phyloP scores from a whole-genome alignment of 2,113 vertebrate species.

The Gila orcuttii region DNA sequence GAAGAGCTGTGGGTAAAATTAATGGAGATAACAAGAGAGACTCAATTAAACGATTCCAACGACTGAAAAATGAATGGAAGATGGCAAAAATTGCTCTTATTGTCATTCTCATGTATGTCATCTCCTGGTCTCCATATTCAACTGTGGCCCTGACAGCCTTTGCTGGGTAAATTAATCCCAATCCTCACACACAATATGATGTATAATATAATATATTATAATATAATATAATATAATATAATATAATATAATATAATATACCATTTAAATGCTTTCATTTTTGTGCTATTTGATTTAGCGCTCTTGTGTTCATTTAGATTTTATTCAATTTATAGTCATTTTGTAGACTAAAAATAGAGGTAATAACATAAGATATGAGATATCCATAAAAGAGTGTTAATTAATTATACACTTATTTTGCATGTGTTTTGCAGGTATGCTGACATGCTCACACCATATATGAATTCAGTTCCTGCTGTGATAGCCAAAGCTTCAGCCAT shows the following conservation, averaged over 20 bases:
- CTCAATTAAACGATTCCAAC: constrained; percentile 80
- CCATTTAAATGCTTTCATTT: neutral
- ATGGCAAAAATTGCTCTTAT: constrained; percentile 94
- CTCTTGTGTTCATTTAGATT: neutral
- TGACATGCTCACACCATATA: constrained; percentile 86
- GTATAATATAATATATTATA: neutral
- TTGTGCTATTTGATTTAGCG: neutral
- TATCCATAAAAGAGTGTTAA: neutral
- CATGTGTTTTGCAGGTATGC: constrained; percentile 78
- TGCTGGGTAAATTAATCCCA: constrained; percentile 81
- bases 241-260: neutral
- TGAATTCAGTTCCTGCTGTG: constrained; percentile 92
- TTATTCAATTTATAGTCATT: neutral
- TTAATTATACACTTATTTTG: neutral
- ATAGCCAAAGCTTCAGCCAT: constrained; percentile 98
- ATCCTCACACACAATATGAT: neutral
- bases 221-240: neutral
- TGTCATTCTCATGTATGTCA: constrained; percentile 87
- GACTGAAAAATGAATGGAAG: constrained; percentile 93
- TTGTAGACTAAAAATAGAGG: neutral
- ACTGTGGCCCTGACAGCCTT: constrained; percentile 89
- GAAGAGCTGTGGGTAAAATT: constrained; percentile 85
- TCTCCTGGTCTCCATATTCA: constrained; percentile 97
- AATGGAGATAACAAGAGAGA: constrained; percentile 73
- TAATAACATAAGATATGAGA: neutral